Conservation (phyloP, 2,888 invertebrate genomes). For the Phlogophora meticulosa region DNA sequence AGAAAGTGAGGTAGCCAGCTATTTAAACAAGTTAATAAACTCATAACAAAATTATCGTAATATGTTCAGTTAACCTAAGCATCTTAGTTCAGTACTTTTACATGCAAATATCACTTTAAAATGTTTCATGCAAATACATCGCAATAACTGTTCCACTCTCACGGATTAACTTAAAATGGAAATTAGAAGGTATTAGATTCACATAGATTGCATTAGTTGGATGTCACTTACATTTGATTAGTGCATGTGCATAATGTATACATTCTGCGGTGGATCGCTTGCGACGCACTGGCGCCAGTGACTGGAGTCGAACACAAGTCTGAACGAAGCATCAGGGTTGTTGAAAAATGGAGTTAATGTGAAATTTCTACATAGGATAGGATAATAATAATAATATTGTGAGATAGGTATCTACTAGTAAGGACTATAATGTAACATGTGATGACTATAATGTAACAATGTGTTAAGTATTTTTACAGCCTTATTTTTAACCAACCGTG, state of each 20-base stretch:
- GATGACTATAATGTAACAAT: no score
- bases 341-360: not conserved
- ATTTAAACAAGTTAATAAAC: not conserved
- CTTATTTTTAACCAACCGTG: no score
- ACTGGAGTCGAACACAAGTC: slow-evolving; percentile 36
- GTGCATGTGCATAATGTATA: slow-evolving; percentile 27
- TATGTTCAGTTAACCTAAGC: not conserved
- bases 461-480: no score
- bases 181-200: slow-evolving; percentile 40
- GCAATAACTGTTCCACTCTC: slow-evolving; percentile 28
- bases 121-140: slow-evolving; percentile 12
- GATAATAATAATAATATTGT: no score
- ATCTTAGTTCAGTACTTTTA: slow-evolving; percentile 12
- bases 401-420: no score
- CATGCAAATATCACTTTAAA: slow-evolving; percentile 16
- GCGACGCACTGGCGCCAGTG: slow-evolving; percentile 52
- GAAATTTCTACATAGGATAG: no score
- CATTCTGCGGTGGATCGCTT: slow-evolving; percentile 23
- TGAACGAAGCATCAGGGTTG: slow-evolving; percentile 52
- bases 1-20: not conserved
- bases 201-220: slow-evolving; percentile 33
- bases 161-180: slow-evolving; percentile 37
- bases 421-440: no score
- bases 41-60: not conserved
- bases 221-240: slow-evolving; percentile 45